phyloP scores from a whole-genome alignment of 2,113 vertebrate genomes.

The Pituophis catenifer region DNA sequence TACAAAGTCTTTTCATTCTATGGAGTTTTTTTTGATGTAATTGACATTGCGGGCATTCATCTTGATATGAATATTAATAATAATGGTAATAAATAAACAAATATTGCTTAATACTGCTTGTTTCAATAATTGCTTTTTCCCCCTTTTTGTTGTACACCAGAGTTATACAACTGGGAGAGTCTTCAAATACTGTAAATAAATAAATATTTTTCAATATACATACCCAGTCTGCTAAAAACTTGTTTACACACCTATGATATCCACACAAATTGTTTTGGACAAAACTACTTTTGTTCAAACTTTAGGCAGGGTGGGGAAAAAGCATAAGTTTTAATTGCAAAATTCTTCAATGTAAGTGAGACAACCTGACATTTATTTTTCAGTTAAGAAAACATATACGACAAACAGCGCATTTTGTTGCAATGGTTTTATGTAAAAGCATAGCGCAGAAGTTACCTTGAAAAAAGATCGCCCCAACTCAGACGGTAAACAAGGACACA shows the following conservation, averaged over 20 bases:
- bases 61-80: background rate
- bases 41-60: background rate
- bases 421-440: background rate
- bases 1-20: background rate
- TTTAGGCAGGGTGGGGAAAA: background rate
- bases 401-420: background rate
- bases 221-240: background rate
- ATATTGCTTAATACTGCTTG: background rate
- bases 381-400: background rate
- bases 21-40: background rate
- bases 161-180: background rate
- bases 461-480: conserved; percentile 1
- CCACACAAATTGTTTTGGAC: background rate
- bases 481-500: background rate
- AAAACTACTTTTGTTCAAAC: background rate
- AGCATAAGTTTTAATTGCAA: background rate
- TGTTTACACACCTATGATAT: too few relatives aligned
- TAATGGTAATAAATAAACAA: too few relatives aligned
- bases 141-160: background rate
- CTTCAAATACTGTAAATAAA: background rate
- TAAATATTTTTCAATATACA: background rate
- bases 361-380: rapidly evolving
- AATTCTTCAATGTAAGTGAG: background rate
- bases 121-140: background rate
- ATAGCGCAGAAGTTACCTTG: background rate